A percentile compares a stretch with the other conserved stretches of the same genome.
phyloP scores from a whole-genome alignment of 2,888 invertebrate species.

The Scotopteryx bipunctaria region DNA sequence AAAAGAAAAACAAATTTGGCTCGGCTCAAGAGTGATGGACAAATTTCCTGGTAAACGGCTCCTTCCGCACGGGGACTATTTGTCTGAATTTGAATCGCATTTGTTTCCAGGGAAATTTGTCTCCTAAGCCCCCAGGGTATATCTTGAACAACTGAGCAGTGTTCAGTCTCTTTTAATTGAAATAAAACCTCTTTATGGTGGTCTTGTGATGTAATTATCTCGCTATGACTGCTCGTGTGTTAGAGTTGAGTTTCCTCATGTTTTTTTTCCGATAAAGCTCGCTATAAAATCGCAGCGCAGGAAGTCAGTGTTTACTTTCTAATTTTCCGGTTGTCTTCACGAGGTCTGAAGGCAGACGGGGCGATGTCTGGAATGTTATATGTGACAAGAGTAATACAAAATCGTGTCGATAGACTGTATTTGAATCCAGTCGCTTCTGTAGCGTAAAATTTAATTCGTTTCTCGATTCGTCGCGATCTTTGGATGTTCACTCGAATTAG shows the following conservation, averaged over 20 bases:
- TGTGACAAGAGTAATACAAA: constrained; percentile 64
- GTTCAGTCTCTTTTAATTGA: constrained; percentile 74
- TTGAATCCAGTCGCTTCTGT: constrained; percentile 28
- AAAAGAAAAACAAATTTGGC: constrained; percentile 72
- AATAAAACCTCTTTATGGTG: constrained; percentile 62
- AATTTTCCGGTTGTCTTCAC: constrained; percentile 81
- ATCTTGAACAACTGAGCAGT: constrained; percentile 60
- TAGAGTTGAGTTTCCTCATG: constrained; percentile 32
- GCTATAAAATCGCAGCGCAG: constrained; percentile 50
- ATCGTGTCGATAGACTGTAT: constrained; percentile 49
- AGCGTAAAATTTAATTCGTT: constrained; percentile 35
- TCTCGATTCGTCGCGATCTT: constrained; percentile 28
- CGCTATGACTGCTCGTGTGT: constrained; percentile 35
- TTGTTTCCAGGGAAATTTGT: constrained; percentile 80
- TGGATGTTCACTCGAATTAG: constrained; percentile 47
- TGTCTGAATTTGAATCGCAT: constrained; percentile 83
- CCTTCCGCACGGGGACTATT: constrained; percentile 79
- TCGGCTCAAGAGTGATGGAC: constrained; percentile 78
- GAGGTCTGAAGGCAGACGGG: constrained; percentile 61
- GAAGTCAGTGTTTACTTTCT: constrained; percentile 73
- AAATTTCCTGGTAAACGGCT: constrained; percentile 80
- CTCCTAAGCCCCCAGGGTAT: constrained; percentile 74
- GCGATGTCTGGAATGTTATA: constrained; percentile 58
- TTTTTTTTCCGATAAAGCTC: constrained; percentile 49
- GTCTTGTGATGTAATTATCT: constrained; percentile 56